Percentiles rank a stretch among this genome's conserved stretches.
phyloP scores from a whole-genome alignment of 2,797 vertebrate species.

The Geotrypetes seraphini region DNA sequence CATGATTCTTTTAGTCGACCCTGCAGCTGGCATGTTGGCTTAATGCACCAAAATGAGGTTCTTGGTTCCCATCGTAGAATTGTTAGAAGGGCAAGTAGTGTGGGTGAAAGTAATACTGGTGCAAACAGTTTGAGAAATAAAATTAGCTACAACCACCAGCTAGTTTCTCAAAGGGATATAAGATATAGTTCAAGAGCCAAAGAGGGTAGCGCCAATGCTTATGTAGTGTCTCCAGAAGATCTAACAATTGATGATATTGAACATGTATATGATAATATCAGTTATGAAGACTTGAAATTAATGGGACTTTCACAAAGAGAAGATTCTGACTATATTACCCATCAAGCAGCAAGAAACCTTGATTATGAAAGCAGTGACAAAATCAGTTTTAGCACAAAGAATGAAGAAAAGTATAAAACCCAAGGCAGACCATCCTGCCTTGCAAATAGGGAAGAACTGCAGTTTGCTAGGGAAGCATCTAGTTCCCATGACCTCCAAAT shows the following conservation, averaged over 20 bases:
- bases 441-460: slow-evolving; percentile 27
- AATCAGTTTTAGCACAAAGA: slow-evolving; percentile 24
- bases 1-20: slow-evolving; percentile 61
- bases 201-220: slow-evolving; percentile 53
- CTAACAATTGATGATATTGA: slow-evolving; percentile 80
- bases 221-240: slow-evolving; percentile 77
- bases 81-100: slow-evolving; percentile 82
- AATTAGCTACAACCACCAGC: slow-evolving; percentile 25
- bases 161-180: slow-evolving; percentile 18
- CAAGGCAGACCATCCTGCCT: slow-evolving; percentile 18
- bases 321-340: slow-evolving; percentile 22
- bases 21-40: slow-evolving; percentile 87
- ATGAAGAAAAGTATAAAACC: slow-evolving; percentile 22
- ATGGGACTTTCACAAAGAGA: slow-evolving; percentile 79
- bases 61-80: slow-evolving; percentile 49
- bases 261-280: slow-evolving; percentile 95
- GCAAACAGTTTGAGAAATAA: slow-evolving; percentile 14
- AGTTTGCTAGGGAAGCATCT: slow-evolving; percentile 33
- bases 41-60: slow-evolving; percentile 46
- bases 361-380: slow-evolving; percentile 35
- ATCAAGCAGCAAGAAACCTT: slow-evolving; percentile 38
- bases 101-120: slow-evolving; percentile 67
- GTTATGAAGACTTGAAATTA: slow-evolving; percentile 84
- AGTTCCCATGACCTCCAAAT: slow-evolving; percentile 65
- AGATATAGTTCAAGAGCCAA: slow-evolving; percentile 35